These are phyloP conservation scores for Eurosta solidaginis DNA, from an alignment of 1,140 invertebrate genomes.

Conservation along the genomic window DNA sequence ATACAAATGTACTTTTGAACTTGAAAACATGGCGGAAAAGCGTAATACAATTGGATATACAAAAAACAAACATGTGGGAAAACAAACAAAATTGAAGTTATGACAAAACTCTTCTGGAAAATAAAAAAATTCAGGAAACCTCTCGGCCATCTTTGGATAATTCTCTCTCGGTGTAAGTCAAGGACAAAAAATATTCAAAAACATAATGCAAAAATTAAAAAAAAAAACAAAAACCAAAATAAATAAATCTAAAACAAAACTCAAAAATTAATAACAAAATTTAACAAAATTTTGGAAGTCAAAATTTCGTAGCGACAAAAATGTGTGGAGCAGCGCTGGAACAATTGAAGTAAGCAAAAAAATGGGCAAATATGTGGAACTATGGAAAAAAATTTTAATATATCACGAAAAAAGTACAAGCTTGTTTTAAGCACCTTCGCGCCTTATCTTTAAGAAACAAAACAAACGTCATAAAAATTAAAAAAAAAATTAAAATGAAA, in stretches of 20 bases:
- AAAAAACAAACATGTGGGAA: constrained; percentile 42
- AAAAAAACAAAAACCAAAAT: constrained; percentile 36
- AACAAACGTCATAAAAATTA: constrained; percentile 51
- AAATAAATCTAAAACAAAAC: constrained; percentile 40
- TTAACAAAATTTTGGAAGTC: constrained; percentile 39
- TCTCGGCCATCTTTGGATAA: constrained; percentile 61
- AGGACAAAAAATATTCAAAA: constrained; percentile 47
- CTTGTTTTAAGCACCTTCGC: constrained; percentile 75
- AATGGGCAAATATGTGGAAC: constrained; percentile 26
- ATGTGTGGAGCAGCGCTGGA: constrained; percentile 29
- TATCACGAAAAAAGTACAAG: constrained; percentile 75
- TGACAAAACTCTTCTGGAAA: constrained; percentile 24
- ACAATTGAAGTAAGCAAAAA: constrained; percentile 31
- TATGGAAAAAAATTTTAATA: constrained; percentile 50
- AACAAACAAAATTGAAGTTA: constrained; percentile 36
- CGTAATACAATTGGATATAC: constrained; percentile 36
- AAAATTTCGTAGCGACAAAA: constrained; percentile 31
- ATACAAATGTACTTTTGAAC: constrained; percentile 51
- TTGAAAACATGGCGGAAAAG: constrained; percentile 45
- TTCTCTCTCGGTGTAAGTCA: constrained; percentile 60
- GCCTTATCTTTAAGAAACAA: constrained; percentile 70
- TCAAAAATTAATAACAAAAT: constrained; percentile 42
- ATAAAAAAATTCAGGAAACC: constrained; percentile 51
- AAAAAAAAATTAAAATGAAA: constrained; percentile 38
- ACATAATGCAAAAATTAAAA: constrained; percentile 8